Evolutionary conservation across 2,797 vertebrate genomes (phyloP), one percentile per base, ranked within the genome.

Genomic region (Spinus olivaceus): DNA sequence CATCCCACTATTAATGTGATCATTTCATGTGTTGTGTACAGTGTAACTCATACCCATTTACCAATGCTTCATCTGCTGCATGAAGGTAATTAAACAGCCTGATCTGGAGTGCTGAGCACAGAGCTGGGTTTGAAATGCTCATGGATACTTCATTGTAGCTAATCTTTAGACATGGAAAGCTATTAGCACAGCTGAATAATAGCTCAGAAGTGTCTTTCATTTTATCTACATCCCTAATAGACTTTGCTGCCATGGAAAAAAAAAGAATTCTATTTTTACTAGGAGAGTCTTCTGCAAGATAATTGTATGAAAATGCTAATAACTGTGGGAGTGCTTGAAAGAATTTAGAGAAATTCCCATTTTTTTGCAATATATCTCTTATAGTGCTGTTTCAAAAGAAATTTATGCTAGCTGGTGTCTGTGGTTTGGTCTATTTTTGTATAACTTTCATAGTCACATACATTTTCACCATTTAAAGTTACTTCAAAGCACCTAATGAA

Each of bases 251-350:
- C 44, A 65, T 1, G 33, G 42, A 47, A 77, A 84, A 60, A 77
- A 71, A 67, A 37, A 8, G 10, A 3, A 28, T 70, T 81, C 57
- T 70, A 44, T 74, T 88, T 93, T 93, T 88, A 53, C 53, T 37
- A 35, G 17, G 61, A 39, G 50, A 74, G 46, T 53, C 37, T 88
- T 86, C 61, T 74, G 39, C n/a, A 65, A 51, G 42, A 53, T 94
- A 78, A 54, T 93, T 86, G 86, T 83, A 74, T 50, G 46, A 69
- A 95, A 95, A 88, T 78, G 28, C 3, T 77, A 81, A 59, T 82
- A 91, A 66, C 54, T 67, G 24, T 54, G 30, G 59, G 50, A 81
- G 50, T 56, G 44, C 41, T 72, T 67, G 61, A 67, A 61, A 78
- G 46, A 81, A 64, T 73, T 71, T 66, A 70, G n/a, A 77, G 64